These are phyloP conservation scores for Tenthredo distinguenda DNA, from an alignment of 2,888 invertebrate genomes.

Conservation along the genomic window DNA sequence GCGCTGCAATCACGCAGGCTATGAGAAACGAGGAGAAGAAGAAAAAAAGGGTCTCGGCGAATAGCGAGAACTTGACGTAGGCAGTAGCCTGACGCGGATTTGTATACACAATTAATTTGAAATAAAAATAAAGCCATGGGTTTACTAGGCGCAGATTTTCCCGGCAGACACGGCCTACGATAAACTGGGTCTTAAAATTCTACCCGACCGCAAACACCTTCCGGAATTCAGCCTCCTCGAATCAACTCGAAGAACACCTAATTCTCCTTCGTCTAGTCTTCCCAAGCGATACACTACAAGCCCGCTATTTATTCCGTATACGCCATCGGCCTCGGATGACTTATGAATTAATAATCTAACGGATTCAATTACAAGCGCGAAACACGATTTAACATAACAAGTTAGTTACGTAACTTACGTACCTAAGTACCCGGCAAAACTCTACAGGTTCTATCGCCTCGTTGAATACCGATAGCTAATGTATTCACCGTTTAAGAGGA, in stretches of 20 bases:
- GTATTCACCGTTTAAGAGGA: not conserved
- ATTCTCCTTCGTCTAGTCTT: not conserved
- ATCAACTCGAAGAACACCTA: not conserved
- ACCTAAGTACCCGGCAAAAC: not conserved
- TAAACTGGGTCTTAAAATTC: constrained; percentile 20
- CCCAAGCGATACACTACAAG: too few species aligned
- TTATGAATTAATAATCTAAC: not conserved
- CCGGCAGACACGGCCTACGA: not conserved
- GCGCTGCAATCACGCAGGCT: not conserved
- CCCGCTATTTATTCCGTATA: too few species aligned
- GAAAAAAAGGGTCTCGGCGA: not conserved
- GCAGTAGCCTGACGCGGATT: not conserved
- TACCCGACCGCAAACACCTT: not conserved
- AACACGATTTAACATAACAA: not conserved
- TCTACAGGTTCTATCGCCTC: not conserved
- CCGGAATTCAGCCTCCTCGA: not conserved
- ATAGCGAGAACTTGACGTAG: constrained; percentile 38
- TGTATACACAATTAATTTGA: constrained; percentile 46
- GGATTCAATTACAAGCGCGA: not conserved
- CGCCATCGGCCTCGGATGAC: not conserved
- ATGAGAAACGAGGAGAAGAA: too few species aligned
- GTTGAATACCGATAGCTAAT: not conserved
- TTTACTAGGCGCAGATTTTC: constrained; percentile 4
- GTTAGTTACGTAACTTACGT: not conserved
- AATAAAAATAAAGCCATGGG: constrained; percentile 33